Evolutionary conservation across 2,113 vertebrate species (phyloP).

Genomic region (Amblyornis subalaris): DNA sequence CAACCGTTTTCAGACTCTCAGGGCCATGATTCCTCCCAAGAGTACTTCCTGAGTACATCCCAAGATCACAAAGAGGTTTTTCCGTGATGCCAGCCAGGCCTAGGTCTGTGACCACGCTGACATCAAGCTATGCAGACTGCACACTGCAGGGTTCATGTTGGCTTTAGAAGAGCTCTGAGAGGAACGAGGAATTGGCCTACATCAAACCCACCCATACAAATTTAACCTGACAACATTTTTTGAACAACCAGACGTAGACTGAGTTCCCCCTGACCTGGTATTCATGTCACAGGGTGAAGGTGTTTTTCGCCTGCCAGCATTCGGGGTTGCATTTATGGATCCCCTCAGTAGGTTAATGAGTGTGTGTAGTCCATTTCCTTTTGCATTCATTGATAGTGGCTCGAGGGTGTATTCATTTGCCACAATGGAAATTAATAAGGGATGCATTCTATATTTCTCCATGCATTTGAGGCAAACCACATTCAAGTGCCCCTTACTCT

Average conservation of each 20-base stretch:
- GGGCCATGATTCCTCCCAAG: not conserved
- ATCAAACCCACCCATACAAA: not conserved
- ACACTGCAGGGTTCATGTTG: accelerated
- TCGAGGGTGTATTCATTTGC: not conserved
- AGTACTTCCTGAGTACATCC: not conserved
- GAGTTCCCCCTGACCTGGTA: not conserved
- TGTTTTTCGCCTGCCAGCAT: not conserved
- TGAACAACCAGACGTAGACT: not conserved
- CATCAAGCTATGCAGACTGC: not conserved
- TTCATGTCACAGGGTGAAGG: not conserved
- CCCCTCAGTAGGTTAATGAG: not conserved
- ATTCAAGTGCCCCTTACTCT: not conserved
- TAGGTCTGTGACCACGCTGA: accelerated
- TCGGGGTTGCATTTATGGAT: not conserved
- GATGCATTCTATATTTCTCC: not conserved
- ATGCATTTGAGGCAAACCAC: not conserved
- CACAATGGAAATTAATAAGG: not conserved
- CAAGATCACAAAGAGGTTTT: not conserved
- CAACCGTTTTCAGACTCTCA: not conserved
- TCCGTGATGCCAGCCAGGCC: not conserved
- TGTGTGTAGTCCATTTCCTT: not conserved
- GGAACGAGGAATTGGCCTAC: not conserved
- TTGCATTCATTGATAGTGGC: not conserved
- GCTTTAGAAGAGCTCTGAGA: not conserved
- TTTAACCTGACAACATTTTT: not conserved